Conservation (phyloP, 1,140 invertebrate genomes). For the Dendroctonus ponderosae region DNA sequence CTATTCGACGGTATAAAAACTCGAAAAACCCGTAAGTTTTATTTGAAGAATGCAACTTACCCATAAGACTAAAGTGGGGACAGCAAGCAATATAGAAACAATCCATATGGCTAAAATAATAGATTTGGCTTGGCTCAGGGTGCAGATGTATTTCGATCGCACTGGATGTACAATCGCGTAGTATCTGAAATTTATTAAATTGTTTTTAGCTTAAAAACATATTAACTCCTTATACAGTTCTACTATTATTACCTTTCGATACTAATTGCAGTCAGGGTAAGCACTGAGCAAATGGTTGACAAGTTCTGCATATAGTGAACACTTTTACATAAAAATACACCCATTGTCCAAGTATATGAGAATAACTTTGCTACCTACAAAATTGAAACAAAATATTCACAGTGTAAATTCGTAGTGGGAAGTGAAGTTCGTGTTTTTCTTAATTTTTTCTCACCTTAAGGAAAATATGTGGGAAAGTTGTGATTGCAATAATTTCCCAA, state of each 20-base stretch:
- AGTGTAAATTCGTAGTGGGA: not conserved
- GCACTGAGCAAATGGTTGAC: conserved; percentile 72
- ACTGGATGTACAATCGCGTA: conserved; percentile 77
- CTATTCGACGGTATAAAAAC: no score
- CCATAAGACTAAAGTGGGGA: conserved; percentile 61
- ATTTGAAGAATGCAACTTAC: conserved; percentile 46
- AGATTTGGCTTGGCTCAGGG: conserved; percentile 65
- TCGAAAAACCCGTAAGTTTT: no score
- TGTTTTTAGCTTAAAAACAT: no score
- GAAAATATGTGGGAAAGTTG: no score
- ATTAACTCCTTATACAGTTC: no score
- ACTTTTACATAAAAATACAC: conserved; percentile 68
- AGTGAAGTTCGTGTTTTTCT: not conserved
- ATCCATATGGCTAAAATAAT: conserved; percentile 67
- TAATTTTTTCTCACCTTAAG: no score
- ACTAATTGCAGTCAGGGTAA: conserved; percentile 76
- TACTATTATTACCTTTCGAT: conserved; percentile 64
- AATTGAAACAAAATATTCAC: conserved; percentile 3
- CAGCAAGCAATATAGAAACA: conserved; percentile 59
- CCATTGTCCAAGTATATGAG: conserved; percentile 73
- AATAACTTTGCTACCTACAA: conserved; percentile 70
- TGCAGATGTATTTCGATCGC: conserved; percentile 70
- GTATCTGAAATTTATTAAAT: conserved; percentile 58
- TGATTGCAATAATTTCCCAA: no score
- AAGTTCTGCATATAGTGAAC: conserved; percentile 77